A percentile compares a stretch with the other conserved stretches of the same genome.
phyloP scores from a whole-genome alignment of 2,888 invertebrate species.

The Tachina grossa region DNA sequence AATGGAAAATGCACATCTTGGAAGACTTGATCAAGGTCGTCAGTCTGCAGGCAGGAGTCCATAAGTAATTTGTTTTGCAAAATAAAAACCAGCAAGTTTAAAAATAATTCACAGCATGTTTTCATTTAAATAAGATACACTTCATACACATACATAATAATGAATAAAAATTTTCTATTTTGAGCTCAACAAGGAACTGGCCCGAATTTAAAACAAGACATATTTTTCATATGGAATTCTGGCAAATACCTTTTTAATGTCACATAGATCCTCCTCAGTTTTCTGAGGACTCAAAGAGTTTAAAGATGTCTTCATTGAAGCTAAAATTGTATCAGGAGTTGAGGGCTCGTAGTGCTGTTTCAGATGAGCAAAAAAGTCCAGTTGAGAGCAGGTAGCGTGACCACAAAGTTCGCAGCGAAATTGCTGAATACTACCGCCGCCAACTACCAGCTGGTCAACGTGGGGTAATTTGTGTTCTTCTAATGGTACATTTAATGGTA shows the following conservation, averaged over 20 bases:
- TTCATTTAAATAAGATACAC: no score
- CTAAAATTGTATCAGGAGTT: conserved; percentile 69
- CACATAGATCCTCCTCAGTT: conserved; percentile 56
- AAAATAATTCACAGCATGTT: no score
- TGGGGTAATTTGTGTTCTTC: conserved; percentile 64
- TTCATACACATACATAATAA: no score
- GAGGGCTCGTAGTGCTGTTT: conserved; percentile 91
- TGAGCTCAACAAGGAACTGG: neutral
- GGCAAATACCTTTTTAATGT: conserved; percentile 68
- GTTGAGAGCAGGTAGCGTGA: conserved; percentile 89
- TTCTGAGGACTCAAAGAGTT: conserved; percentile 65
- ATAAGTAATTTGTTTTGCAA: no score
- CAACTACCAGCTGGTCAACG: conserved; percentile 61
- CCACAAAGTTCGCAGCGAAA: conserved; percentile 90
- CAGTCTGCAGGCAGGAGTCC: conserved; percentile 44
- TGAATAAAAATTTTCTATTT: no score
- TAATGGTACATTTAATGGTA: conserved; percentile 55
- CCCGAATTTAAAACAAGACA: neutral
- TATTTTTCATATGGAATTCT: no score
- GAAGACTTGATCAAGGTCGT: conserved; percentile 76
- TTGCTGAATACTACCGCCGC: conserved; percentile 65
- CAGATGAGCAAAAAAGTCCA: conserved; percentile 93
- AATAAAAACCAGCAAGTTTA: no score
- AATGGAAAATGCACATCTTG: conserved; percentile 80
- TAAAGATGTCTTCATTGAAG: conserved; percentile 70